These are phyloP conservation scores for Myripristis jacobus DNA, from an alignment of 2,797 vertebrate genomes.

Conservation along the genomic window DNA sequence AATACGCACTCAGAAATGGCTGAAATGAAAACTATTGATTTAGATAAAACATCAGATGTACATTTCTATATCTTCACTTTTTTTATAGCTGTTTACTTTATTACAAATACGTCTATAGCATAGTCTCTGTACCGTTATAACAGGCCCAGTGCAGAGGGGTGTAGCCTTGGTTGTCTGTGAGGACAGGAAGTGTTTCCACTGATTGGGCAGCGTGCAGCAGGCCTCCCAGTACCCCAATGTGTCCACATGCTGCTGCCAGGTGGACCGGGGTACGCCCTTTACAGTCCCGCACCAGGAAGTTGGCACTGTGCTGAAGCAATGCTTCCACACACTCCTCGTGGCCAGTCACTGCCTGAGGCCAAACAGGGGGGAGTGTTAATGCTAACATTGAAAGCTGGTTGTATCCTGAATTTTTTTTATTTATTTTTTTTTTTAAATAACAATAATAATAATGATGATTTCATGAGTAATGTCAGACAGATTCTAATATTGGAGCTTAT, in stretches of 20 bases:
- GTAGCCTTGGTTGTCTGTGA: conserved; percentile 95
- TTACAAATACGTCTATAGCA: too few species aligned
- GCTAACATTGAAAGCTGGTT: neutral
- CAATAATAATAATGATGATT: too few species aligned
- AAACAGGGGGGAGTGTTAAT: conserved; percentile 20
- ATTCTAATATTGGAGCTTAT: neutral
- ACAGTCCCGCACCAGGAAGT: conserved; percentile 90
- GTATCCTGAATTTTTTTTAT: neutral
- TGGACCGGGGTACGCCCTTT: conserved; percentile 94
- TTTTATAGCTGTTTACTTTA: too few species aligned
- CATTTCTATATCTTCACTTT: too few species aligned
- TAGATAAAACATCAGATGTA: too few species aligned
- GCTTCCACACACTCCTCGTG: conserved; percentile 98
- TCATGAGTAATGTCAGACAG: too few species aligned
- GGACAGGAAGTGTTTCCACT: conserved; percentile 87
- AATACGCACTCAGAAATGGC: too few species aligned
- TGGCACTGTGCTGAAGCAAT: conserved; percentile 94
- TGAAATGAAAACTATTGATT: too few species aligned
- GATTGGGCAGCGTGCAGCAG: conserved; percentile 93
- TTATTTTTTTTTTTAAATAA: neutral
- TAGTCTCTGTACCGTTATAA: conserved; percentile 91
- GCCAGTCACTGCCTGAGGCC: conserved; percentile 91
- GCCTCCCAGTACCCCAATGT: conserved; percentile 94
- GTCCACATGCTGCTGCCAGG: conserved; percentile 94
- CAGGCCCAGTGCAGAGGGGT: conserved; percentile 99